Base-by-base conservation (phyloP, 2,113 vertebrate genomes). In the Thalassoma bifasciatum region DNA sequence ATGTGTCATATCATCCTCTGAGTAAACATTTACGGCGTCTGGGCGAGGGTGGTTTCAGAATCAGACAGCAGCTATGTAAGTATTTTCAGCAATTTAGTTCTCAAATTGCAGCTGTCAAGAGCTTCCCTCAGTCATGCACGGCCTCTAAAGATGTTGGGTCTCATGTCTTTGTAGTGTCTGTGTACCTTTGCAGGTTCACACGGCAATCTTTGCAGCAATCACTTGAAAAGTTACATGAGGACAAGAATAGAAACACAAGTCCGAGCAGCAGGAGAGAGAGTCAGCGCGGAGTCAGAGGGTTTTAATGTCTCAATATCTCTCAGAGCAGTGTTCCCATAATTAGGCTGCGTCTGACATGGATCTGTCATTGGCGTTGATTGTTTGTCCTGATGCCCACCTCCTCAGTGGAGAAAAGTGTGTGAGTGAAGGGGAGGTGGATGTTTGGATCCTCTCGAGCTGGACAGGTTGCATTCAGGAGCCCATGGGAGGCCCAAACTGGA, bases 311-410 rank as follows among this genome's bases (percentile, higher is more conserved):
- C 85, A 69, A 68, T 87, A 87, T 90, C 87, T 92, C 82, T 88
- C 85, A 83, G 86, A 91, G 74, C 74, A 46, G 40, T 47, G 67
- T 86, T 89, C 77, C 82, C 67, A 70, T 93, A 93, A 93, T 94
- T 91, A 89, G 67, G 66, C 66, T 49, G 62, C 22, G 82, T 86
- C 91, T 92, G 93, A 93, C 92, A 46, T 79, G 84, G 80, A 93
- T 94, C 93, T 94, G 91, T 94, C 93, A 88, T 72, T 92, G 86
- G 77, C 85, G 79, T 81, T 71, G 86, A 89, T 91, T 88, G 92
- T 91, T 91, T 88, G 86, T 87, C 75, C 83, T 86, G 86, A 88
- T 86, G 92, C 76, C 82, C 80, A 82, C 86, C 86, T 91, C 79
- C 79, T 76, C 56, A 6, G 46, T 6, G 71, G 69, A 61, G 62